These are phyloP conservation scores for Hycleus phaleratus DNA, from an alignment of 1,140 invertebrate species.

Conservation along the genomic window DNA sequence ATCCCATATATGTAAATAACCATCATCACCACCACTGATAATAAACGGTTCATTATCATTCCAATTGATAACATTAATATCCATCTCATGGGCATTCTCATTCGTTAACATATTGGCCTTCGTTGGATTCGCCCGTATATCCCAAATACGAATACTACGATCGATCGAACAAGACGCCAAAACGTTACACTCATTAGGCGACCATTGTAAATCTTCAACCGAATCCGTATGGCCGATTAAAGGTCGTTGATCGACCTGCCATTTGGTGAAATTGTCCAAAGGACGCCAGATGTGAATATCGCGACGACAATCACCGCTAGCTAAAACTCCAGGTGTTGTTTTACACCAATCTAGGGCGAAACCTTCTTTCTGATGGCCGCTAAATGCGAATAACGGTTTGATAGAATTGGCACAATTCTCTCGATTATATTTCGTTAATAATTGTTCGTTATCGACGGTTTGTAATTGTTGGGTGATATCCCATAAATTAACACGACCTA, in stretches of 20 bases:
- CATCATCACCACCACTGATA: conserved; percentile 93
- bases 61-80: conserved; percentile 98
- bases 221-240: conserved; percentile 82
- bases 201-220: conserved; percentile 99
- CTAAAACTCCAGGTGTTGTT: conserved; percentile 67
- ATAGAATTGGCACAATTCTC: conserved; percentile 46
- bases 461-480: conserved; percentile 73
- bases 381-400: conserved; percentile 78
- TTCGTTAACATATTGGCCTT: conserved; percentile 91
- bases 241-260: conserved; percentile 85
- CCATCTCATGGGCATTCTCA: conserved; percentile 77
- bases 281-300: conserved; percentile 93
- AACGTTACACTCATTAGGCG: conserved; percentile 89
- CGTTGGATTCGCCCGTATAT: conserved; percentile 71
- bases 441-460: conserved; percentile 63
- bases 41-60: conserved; percentile 87
- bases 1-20: conserved; percentile 91
- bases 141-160: conserved; percentile 85
- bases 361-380: conserved; percentile 87
- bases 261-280: conserved; percentile 62
- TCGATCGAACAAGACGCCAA: conserved; percentile 95
- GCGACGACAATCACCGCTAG: conserved; percentile 83
- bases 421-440: conserved; percentile 55
- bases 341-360: conserved; percentile 92
- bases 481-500: conserved; percentile 86